Conservation (phyloP, 2,113 vertebrate species). For the Scalopus aquaticus region DNA sequence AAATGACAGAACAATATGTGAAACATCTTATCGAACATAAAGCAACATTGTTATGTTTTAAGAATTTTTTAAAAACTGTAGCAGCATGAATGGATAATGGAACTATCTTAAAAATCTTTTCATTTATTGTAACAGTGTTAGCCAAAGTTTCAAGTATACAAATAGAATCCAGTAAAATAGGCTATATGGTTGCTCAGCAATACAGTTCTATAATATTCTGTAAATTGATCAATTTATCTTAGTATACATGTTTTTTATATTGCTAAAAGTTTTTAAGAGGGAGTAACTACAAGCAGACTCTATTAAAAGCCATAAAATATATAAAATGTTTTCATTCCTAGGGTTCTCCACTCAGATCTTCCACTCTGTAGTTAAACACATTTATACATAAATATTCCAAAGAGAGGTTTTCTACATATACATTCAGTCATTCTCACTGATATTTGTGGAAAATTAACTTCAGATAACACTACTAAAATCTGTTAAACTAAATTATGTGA, state of each 20-base stretch:
- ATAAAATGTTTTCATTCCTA: background rate
- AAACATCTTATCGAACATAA: background rate
- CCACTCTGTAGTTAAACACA: background rate
- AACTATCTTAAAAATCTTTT: background rate
- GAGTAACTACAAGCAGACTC: background rate
- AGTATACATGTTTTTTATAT: background rate
- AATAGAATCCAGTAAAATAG: background rate
- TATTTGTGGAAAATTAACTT: background rate
- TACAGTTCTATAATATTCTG: background rate
- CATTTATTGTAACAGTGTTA: background rate
- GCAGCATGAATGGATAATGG: background rate
- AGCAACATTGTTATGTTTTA: background rate
- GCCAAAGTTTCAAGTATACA: background rate
- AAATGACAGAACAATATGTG: background rate
- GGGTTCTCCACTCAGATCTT: background rate
- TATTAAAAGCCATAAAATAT: background rate
- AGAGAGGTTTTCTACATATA: background rate
- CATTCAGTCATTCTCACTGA: background rate
- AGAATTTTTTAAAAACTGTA: background rate
- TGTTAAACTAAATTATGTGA: background rate
- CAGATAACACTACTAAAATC: slow-evolving; percentile 9
- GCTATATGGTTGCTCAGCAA: background rate
- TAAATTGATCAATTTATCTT: background rate
- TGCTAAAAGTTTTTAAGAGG: background rate
- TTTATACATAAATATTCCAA: background rate